Base-by-base conservation (phyloP, 1,140 invertebrate genomes). In the Chionoecetes opilio region DNA sequence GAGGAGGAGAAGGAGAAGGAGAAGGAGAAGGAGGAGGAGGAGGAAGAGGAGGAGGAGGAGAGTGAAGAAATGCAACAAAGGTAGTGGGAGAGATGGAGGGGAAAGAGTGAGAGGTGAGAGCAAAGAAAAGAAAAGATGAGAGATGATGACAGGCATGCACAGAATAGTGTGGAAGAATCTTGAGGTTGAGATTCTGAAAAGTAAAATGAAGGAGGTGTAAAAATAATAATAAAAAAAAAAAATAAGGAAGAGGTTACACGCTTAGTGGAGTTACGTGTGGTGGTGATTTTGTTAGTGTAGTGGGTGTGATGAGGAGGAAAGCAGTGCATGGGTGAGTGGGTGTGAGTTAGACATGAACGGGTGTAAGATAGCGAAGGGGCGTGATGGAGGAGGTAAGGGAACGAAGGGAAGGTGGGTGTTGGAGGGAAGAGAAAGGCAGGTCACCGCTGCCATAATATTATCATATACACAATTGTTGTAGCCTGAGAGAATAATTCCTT, bases 381-480 rank as follows among this genome's bases (percentile, higher is more conserved):
- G 34, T 37, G 5, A 46, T 11, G 31, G 34, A 14, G 3, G 26
- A 26, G 21, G 41, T 14, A 29, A 46, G 37, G 8, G 88, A 29
- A 21, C 29, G 88, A 53, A 35, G 37, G 38, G 26, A 26, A 32
- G 88, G n/a, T n/a, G n/a, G n/a, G n/a, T n/a, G n/a, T n/a, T n/a
- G n/a, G n/a, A n/a, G 38, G 34, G 38, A 35, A 88, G 86, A 88
- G 35, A 53, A n/a, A 90, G 41, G 5, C 2, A 53, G 38, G 17
- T 17, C 29, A 53, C 53, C 31, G 53, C 41, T 31, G n/a, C 0
- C 37, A 88, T 32, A 34, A 86, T 38, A 86, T 86, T 86, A 86
- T 35, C 84, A 86, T 86, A n/a, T n/a, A n/a, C n/a, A 86, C 84
- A 86, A 86, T 86, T 86, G 32, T 86, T 86, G 32, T 86, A 38